Evolutionary conservation across 2,888 invertebrate species (phyloP).

Genomic region (Cryptocheilus praepositus): DNA sequence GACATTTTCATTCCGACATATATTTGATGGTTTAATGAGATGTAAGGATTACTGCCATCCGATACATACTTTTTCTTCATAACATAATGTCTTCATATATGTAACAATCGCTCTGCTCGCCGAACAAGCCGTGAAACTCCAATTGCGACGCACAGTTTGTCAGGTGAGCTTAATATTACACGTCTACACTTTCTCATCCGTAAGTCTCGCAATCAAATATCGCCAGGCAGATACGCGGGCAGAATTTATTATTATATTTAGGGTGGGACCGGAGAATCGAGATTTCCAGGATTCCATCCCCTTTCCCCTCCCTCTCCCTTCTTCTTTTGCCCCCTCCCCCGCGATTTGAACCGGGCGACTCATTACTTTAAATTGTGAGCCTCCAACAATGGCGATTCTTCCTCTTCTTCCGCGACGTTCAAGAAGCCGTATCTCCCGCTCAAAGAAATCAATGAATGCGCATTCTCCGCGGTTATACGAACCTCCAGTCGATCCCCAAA

Average conservation of each 20-base stretch:
- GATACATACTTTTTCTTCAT: no score
- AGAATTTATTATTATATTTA: conserved; percentile 47
- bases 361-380: conserved; percentile 57
- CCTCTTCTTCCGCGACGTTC: conserved; percentile 29
- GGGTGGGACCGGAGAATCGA: conserved; percentile 15
- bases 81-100: not conserved
- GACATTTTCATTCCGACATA: no score
- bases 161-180: no score
- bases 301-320: conserved; percentile 11
- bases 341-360: conserved; percentile 49
- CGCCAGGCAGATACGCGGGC: conserved; percentile 24
- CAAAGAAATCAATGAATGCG: conserved; percentile 49
- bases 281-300: conserved; percentile 20
- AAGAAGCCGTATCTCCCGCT: conserved; percentile 29
- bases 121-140: conserved; percentile 4
- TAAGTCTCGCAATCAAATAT: conserved; percentile 16
- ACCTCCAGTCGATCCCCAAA: conserved; percentile 28
- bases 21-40: no score
- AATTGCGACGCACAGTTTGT: not conserved
- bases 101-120: not conserved
- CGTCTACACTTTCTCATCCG: no score
- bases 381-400: conserved; percentile 46
- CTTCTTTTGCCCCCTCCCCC: conserved; percentile 14
- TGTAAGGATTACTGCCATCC: no score
- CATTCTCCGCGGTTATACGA: conserved; percentile 36